Base-by-base conservation (phyloP, 2,113 vertebrate species). In the Ibidorhyncha struthersii region DNA sequence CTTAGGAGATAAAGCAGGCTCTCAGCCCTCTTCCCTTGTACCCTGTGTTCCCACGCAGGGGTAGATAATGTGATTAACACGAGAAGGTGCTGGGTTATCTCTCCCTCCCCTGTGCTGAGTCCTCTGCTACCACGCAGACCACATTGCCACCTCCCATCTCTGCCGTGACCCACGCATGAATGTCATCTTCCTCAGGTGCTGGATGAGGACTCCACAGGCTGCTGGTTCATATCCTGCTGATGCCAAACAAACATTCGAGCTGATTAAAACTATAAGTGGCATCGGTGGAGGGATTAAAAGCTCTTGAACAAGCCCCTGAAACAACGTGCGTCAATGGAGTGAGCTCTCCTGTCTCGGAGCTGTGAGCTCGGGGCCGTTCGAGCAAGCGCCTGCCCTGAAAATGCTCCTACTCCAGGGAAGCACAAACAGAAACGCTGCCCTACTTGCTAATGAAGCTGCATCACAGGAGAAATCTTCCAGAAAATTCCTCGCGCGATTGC, bases 261-360 rank as follows among this genome's bases (percentile, higher is more conserved):
- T 96, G 94, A 89, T 96, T 96, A 96, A 97, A 90, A 43, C 85
- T 67, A 4, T 86, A 89, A 94, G 86, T 82, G 58, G 94, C 81
- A 86, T 87, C 95, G 89, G 77, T 16, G 73, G 93, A 91, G 73
- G 92, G 93, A 96, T 96, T 96, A 93, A 87, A 96, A 93, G 94
- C 95, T 87, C 89, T 87, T 10, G 38, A 92, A 36, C 80, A 27
- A 79, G 65, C 61, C 82, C 79, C 94, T 78, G 88, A 27, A 79
- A 40, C 71, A 63, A 14, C 0, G 5, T 95, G 94, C 69, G 83
- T 95, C 96, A 97, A 14, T 69, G 80, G 40, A 59, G 81, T 5
- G 86, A 96, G 89, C 84, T 86, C 29, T 72, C 25, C 65, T 55
- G 72, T 23, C 93, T 92, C 90, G 43, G 83, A 77, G 82, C 87